phyloP scores from a whole-genome alignment of 2,888 invertebrate species.

The Cynaeus angustus region DNA sequence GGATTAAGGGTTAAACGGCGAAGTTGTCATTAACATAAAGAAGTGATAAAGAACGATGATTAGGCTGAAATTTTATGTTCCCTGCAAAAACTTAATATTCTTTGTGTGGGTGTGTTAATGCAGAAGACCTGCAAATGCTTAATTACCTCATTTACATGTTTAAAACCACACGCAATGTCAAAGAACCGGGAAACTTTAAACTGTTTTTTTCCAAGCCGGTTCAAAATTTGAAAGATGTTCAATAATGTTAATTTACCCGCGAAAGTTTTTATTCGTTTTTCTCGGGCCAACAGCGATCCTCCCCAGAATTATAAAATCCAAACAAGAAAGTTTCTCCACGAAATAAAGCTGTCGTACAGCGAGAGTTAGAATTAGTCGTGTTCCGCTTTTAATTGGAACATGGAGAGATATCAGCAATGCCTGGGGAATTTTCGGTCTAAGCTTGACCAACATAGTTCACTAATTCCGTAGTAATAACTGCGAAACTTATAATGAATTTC shows the following conservation, averaged over 20 bases:
- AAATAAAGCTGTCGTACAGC: constrained; percentile 45
- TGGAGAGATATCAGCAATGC: constrained; percentile 44
- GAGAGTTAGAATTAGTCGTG: constrained; percentile 46
- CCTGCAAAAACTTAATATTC: constrained; percentile 24
- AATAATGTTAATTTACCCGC: constrained; percentile 30
- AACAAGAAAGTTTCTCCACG: constrained; percentile 40
- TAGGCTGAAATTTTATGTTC: constrained; percentile 25
- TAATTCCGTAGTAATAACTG: constrained; percentile 43
- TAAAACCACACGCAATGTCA: neutral
- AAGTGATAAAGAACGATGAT: constrained; percentile 7
- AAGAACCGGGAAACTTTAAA: neutral
- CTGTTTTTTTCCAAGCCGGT: constrained; percentile 1
- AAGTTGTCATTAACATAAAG: constrained; percentile 10
- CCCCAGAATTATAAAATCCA: constrained; percentile 42
- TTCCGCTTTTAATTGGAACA: constrained; percentile 48
- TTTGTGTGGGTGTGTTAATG: constrained; percentile 28
- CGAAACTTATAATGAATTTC: constrained; percentile 48
- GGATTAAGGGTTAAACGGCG: neutral
- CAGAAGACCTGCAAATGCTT: constrained; percentile 30
- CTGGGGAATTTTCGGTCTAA: constrained; percentile 46
- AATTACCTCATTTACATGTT: constrained; percentile 37
- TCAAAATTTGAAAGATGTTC: constrained; percentile 12
- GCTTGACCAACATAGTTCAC: constrained; percentile 50
- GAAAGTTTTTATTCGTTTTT: constrained; percentile 24
- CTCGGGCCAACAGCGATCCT: constrained; percentile 8